phyloP scores from a whole-genome alignment of 2,888 invertebrate genomes.

The Andrena chrysosceles region DNA sequence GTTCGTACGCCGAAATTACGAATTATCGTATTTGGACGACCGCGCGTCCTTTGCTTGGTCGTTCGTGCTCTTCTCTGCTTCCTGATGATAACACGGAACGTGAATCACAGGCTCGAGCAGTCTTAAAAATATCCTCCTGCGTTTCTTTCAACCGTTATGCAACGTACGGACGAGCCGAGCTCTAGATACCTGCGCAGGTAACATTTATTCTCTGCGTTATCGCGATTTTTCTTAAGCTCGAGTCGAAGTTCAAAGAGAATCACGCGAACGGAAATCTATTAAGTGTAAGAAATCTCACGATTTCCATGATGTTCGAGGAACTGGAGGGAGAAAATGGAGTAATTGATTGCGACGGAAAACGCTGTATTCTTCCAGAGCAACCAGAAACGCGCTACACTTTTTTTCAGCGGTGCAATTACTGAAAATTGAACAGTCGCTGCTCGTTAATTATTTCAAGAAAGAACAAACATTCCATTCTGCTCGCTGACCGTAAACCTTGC shows the following conservation, averaged over 20 bases:
- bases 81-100: slow-evolving; percentile 47
- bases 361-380: slow-evolving; percentile 8
- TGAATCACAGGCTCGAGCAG: slow-evolving; percentile 26
- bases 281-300: too few species aligned
- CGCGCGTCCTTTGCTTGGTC: slow-evolving; percentile 44
- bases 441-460: background rate
- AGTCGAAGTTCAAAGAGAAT: too few species aligned
- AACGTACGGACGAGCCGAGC: background rate
- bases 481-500: background rate
- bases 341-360: background rate
- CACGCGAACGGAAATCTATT: too few species aligned
- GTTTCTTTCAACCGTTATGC: slow-evolving; percentile 22
- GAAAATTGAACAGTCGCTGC: background rate
- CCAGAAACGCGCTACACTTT: background rate
- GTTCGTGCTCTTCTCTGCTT: slow-evolving; percentile 38
- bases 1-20: slow-evolving; percentile 42
- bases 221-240: background rate
- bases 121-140: background rate
- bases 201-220: background rate
- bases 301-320: background rate
- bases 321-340: background rate
- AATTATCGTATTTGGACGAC: slow-evolving; percentile 45
- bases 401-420: background rate
- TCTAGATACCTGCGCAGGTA: background rate
- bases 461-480: background rate